A percentile compares a stretch with the other conserved stretches of the same genome.
phyloP scores from a whole-genome alignment of 2,888 invertebrate species.

The Parthenolecanium corni region DNA sequence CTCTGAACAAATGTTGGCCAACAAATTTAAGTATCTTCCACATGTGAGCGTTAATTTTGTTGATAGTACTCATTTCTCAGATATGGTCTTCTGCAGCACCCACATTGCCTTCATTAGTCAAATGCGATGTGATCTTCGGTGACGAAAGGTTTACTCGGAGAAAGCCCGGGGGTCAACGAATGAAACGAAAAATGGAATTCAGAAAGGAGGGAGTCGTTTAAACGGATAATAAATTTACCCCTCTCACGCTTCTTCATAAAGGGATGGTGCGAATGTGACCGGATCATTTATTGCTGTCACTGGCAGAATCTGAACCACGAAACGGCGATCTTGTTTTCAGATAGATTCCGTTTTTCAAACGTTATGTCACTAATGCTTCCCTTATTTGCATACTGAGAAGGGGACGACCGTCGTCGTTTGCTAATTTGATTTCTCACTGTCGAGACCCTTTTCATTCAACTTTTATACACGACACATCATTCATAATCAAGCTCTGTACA shows the following conservation, averaged over 20 bases:
- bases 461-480: background rate
- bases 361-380: background rate
- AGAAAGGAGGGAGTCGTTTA: too few relatives aligned
- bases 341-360: background rate
- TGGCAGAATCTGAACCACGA: slow-evolving; percentile 15
- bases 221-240: too few relatives aligned
- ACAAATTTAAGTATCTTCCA: too few relatives aligned
- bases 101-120: too few relatives aligned
- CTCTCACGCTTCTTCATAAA: too few relatives aligned
- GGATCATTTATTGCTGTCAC: slow-evolving; percentile 23
- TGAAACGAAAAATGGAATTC: too few relatives aligned
- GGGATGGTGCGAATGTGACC: background rate
- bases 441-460: background rate
- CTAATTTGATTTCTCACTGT: slow-evolving; percentile 22
- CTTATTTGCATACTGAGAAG: slow-evolving; percentile 10
- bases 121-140: background rate
- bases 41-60: too few relatives aligned
- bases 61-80: too few relatives aligned
- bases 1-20: too few relatives aligned
- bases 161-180: too few relatives aligned
- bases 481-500: background rate
- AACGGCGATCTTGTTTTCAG: slow-evolving; percentile 16
- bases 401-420: background rate
- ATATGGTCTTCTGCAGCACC: too few relatives aligned
- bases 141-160: too few relatives aligned